Conservation (phyloP, 2,888 invertebrate genomes). For the Muscina levida region DNA sequence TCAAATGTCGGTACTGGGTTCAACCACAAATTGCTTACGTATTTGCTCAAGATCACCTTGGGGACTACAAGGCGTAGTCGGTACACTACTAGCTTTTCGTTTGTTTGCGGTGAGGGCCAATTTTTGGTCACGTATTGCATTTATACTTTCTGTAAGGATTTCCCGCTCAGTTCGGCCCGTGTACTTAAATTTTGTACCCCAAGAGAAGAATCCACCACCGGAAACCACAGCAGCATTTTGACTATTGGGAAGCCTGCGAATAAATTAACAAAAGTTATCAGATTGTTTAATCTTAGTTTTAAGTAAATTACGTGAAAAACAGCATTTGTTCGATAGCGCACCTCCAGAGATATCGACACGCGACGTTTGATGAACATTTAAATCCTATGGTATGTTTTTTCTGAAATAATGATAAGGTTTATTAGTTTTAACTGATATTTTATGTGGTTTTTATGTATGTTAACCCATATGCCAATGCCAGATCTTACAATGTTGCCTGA, state of each 20-base stretch:
- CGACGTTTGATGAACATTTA: constrained; percentile 94
- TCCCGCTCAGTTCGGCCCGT: constrained; percentile 95
- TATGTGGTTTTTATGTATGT: too few relatives aligned
- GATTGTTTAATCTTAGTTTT: not conserved
- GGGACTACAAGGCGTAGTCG: constrained; percentile 92
- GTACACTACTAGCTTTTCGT: constrained; percentile 92
- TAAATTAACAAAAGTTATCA: too few relatives aligned
- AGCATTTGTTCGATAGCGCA: constrained; percentile 98
- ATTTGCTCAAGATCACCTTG: constrained; percentile 82
- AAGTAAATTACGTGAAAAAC: constrained; percentile 93
- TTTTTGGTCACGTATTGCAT: constrained; percentile 83
- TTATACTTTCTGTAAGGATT: constrained; percentile 90
- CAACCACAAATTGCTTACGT: constrained; percentile 78
- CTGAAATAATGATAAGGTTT: constrained; percentile 82
- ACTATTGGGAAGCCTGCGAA: constrained; percentile 89
- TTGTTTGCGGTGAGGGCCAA: constrained; percentile 83
- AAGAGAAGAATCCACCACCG: constrained; percentile 94
- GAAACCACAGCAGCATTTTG: constrained; percentile 93
- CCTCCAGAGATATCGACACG: constrained; percentile 97
- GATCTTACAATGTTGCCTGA: too few relatives aligned
- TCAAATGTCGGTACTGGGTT: constrained; percentile 67
- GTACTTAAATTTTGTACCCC: constrained; percentile 97
- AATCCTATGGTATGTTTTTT: constrained; percentile 97
- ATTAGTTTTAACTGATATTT: too few relatives aligned
- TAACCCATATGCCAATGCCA: too few relatives aligned